phyloP scores from a whole-genome alignment of 2,113 vertebrate species.

The Piliocolobus tephrosceles region DNA sequence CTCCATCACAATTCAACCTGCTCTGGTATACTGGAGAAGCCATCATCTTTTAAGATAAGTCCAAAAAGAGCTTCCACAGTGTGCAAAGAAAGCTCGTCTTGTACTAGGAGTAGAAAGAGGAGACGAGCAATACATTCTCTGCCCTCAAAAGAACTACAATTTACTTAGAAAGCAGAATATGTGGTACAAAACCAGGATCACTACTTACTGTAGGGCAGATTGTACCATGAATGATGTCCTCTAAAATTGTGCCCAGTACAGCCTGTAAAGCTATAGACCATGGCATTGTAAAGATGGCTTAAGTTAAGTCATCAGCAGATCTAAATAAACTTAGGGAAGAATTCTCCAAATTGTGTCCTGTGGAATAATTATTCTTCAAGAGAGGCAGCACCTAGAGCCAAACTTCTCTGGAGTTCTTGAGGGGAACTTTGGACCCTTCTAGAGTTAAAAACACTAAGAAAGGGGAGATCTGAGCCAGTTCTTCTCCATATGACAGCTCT shows the following conservation, averaged over 20 bases:
- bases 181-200: neutral
- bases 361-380: neutral
- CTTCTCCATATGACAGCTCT: neutral
- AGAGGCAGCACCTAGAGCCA: neutral
- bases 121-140: neutral
- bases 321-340: neutral
- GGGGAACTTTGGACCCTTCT: neutral
- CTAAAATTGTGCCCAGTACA: neutral
- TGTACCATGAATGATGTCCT: neutral
- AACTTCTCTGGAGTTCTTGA: neutral
- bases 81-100: neutral
- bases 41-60: neutral
- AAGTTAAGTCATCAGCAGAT: neutral
- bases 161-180: neutral
- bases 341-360: neutral
- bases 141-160: neutral
- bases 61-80: neutral
- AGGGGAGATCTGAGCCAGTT: neutral
- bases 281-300: neutral
- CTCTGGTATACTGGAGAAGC: neutral
- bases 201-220: neutral
- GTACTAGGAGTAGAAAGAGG: neutral
- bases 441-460: constrained; percentile 3
- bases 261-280: neutral
- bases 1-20: neutral